Conservation (phyloP, 2,797 vertebrate species). For the Mus minutoides region DNA sequence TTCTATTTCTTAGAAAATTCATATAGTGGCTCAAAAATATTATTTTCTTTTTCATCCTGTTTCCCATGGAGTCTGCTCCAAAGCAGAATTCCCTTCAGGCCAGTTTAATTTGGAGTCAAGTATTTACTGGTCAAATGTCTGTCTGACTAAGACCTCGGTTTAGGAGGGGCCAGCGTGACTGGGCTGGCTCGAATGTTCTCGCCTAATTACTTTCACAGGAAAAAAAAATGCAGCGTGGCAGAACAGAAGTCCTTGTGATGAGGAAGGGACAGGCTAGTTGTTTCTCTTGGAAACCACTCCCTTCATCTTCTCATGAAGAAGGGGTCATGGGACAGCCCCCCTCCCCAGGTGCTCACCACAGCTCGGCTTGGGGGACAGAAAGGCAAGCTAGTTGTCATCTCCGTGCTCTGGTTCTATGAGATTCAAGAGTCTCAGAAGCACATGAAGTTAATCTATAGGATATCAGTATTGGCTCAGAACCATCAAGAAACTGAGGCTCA, state of each 20-base stretch:
- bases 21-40: constrained; percentile 59
- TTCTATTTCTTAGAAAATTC: constrained; percentile 64
- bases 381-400: neutral
- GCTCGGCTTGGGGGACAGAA: neutral
- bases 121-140: constrained; percentile 69
- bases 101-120: constrained; percentile 68
- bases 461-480: too few species aligned
- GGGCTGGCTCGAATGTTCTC: constrained; percentile 56
- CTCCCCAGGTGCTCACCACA: neutral
- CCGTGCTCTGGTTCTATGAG: fast-evolving
- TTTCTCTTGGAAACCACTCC: neutral
- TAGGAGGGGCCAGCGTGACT: constrained; percentile 61
- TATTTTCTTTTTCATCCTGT: constrained; percentile 68
- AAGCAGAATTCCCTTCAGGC: constrained; percentile 70
- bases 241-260: neutral
- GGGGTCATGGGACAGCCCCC: too few species aligned
- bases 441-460: neutral
- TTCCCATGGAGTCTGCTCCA: constrained; percentile 74
- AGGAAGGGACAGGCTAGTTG: neutral
- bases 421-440: neutral
- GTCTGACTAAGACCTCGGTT: constrained; percentile 72
- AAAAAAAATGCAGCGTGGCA: neutral
- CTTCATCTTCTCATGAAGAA: neutral
- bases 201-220: constrained; percentile 61
- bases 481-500: neutral